Base-by-base conservation (phyloP, 2,797 vertebrate species). In the Tragelaphus oryx region DNA sequence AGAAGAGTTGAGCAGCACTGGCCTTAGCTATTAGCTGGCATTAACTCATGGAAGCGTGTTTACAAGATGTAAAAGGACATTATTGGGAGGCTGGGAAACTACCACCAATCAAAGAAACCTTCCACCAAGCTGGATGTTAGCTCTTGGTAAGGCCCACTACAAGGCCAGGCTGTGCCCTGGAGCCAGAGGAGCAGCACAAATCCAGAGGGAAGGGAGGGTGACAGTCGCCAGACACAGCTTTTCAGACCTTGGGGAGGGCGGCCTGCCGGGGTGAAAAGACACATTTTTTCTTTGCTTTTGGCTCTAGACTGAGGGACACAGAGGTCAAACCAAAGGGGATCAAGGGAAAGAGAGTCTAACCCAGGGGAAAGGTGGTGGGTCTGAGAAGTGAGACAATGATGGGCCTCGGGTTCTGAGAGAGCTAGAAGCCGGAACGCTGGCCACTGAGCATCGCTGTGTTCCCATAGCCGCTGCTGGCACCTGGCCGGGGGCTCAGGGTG, bases 321-420 rank as follows among this genome's bases (percentile, higher is more conserved):
- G 81, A 95, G 18, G 90, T 87, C 90, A 87, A 57, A 87, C 74
- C 87, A 85, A 62, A 94, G 44, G 71, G 44, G 59, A 41, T 8
- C 11, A 6, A 88, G 28, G 2, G 57, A 44, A 92, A 87, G 90
- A 83, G 65, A 68, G 8, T 78, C 37, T 28, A 48, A 60, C 30
- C n/a, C 68, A 13, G 18, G 24, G 87, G 60, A 17, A 75, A 71
- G 74, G 91, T 11, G 44, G 50, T 10, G 10, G 65, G 30, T 68
- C 20, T 8, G 8, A 65, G 57, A 65, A 78, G 78, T 0, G 8
- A 57, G 57, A 22, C 5, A 81, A 17, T 20, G 68, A 82, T 12
- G 65, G 85, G 60, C 22, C 57, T 46, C 5, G 14, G 46, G 80
- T 62, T 65, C 6, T 74, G 41, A 59, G 86, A 80, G 52, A 55